Conservation (phyloP, 2,797 vertebrate genomes). For the Protosalanx chinensis region DNA sequence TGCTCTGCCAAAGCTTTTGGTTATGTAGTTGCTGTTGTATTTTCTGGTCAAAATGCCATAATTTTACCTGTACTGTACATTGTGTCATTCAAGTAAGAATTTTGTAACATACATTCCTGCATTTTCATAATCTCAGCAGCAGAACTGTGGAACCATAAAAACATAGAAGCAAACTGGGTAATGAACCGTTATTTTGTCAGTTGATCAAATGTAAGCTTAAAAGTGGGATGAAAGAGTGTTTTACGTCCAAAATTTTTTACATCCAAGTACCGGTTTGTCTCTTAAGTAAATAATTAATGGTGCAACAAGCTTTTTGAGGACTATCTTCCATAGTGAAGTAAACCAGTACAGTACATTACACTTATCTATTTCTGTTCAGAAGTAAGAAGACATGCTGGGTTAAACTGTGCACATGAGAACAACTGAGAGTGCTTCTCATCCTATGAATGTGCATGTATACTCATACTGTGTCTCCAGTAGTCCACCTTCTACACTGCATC, state of each 20-base stretch:
- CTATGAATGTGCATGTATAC: slow-evolving; percentile 2
- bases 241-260: slow-evolving; percentile 20
- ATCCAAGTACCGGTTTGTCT: not conserved
- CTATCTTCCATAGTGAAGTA: not conserved
- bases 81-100: slow-evolving; percentile 6
- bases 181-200: not conserved
- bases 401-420: slow-evolving; percentile 24
- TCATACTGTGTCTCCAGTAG: slow-evolving; percentile 27
- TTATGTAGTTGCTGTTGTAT: not conserved
- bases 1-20: not conserved
- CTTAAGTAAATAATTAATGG: not conserved
- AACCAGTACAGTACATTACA: slow-evolving; percentile 4
- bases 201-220: not conserved
- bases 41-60: not conserved
- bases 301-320: not conserved
- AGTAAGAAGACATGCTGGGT: slow-evolving; percentile 25
- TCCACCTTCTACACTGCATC: slow-evolving; percentile 34
- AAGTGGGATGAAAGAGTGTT: slow-evolving; percentile 4
- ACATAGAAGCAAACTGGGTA: not conserved
- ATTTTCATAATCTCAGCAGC: not conserved
- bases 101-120: slow-evolving; percentile 4
- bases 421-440: slow-evolving; percentile 23
- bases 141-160: not conserved
- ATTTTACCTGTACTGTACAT: slow-evolving; percentile 1
- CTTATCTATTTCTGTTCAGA: slow-evolving; percentile 16